A percentile compares a stretch with the other conserved stretches of the same genome.
Evolutionary conservation across 2,888 invertebrate species (phyloP).

Genomic region (Acronicta psi): DNA sequence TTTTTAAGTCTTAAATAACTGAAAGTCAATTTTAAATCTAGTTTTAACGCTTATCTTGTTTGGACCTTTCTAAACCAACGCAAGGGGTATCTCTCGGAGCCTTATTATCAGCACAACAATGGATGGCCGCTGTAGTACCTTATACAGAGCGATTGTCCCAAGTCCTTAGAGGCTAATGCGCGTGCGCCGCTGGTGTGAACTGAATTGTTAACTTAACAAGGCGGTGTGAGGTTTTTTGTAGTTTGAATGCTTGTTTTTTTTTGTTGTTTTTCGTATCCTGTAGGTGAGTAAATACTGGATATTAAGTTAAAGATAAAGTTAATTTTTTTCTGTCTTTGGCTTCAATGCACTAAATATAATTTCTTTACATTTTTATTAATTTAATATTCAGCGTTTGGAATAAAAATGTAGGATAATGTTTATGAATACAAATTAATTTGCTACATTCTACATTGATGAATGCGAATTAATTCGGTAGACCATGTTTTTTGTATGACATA

Average conservation of each 20-base stretch:
- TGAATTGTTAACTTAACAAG: conserved; percentile 43
- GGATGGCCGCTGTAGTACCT: conserved; percentile 34
- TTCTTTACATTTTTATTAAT: too few relatives aligned
- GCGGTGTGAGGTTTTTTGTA: conserved; percentile 9
- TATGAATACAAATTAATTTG: too few relatives aligned
- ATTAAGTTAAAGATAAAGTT: too few relatives aligned
- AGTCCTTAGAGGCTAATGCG: conserved; percentile 46
- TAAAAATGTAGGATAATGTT: too few relatives aligned
- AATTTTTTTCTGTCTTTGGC: too few relatives aligned
- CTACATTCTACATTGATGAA: too few relatives aligned
- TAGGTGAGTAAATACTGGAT: neutral
- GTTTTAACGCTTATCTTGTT: neutral
- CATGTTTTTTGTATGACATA: too few relatives aligned
- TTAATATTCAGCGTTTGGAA: too few relatives aligned
- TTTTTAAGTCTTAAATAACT: neutral
- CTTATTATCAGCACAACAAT: conserved; percentile 51
- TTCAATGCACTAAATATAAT: too few relatives aligned
- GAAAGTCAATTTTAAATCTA: neutral
- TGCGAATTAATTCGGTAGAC: too few relatives aligned
- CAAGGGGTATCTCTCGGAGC: conserved; percentile 9
- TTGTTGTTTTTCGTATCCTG: conserved; percentile 1
- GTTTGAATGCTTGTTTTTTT: neutral
- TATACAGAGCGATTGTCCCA: conserved; percentile 52
- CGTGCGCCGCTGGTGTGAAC: conserved; percentile 41
- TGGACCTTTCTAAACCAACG: neutral